A percentile compares a stretch with the other conserved stretches of the same genome.
Evolutionary conservation across 2,888 invertebrate genomes (phyloP).

Genomic region (Coenonympha arcania): DNA sequence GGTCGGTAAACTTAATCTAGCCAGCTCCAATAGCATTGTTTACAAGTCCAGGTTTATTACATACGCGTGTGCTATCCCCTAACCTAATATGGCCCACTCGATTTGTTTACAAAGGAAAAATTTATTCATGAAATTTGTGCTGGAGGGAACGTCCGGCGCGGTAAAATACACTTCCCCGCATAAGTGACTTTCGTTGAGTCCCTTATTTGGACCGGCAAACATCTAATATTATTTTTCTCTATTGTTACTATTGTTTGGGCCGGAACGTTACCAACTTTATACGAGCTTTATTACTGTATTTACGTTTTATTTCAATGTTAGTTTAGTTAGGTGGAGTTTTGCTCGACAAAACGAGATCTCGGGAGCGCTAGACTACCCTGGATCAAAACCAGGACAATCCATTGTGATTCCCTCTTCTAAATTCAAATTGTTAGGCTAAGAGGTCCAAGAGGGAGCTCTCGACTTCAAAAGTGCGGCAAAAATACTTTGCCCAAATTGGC

Average conservation of each 20-base stretch:
- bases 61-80: conserved; percentile 39
- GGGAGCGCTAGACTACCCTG: too few species aligned
- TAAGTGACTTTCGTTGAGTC: conserved; percentile 38
- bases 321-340: too few species aligned
- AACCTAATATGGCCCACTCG: conserved; percentile 67
- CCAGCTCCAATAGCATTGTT: conserved; percentile 9
- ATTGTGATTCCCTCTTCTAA: too few species aligned
- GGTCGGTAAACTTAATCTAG: neutral
- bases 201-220: conserved; percentile 23
- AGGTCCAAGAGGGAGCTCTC: too few species aligned
- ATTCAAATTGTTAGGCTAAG: too few species aligned
- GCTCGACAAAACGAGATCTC: too few species aligned
- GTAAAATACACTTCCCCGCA: conserved; percentile 61
- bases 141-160: conserved; percentile 48
- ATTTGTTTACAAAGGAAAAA: conserved; percentile 74
- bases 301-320: too few species aligned
- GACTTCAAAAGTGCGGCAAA: too few species aligned
- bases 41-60: conserved; percentile 10
- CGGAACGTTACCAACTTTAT: too few species aligned
- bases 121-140: conserved; percentile 74
- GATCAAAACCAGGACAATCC: too few species aligned
- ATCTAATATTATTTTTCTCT: conserved; percentile 22
- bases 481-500: too few species aligned
- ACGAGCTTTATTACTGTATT: too few species aligned
- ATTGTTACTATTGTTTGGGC: neutral